Evolutionary conservation across 2,797 vertebrate species (phyloP).

Genomic region (Brachymystax lenok): DNA sequence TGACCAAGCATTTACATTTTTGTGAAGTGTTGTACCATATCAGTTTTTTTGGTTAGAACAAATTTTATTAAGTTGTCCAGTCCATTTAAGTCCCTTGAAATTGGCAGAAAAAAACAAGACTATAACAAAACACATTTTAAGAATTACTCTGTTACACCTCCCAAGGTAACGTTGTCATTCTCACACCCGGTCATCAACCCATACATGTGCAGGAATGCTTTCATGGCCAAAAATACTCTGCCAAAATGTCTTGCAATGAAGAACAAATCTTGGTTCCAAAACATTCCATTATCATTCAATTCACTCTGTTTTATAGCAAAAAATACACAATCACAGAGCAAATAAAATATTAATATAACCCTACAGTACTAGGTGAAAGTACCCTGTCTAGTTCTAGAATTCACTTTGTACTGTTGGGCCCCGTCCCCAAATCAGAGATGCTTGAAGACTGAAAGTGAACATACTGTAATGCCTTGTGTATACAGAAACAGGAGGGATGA

Average conservation of each 20-base stretch:
- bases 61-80: too few relatives aligned
- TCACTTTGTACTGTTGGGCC: too few relatives aligned
- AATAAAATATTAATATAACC: constrained; percentile 55
- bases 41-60: too few relatives aligned
- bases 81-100: too few relatives aligned
- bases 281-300: constrained; percentile 61
- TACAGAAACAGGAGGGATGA: constrained; percentile 41
- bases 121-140: too few relatives aligned
- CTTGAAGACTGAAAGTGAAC: constrained; percentile 20
- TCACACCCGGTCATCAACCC: constrained; percentile 46
- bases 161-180: constrained; percentile 48
- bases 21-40: too few relatives aligned
- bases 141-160: constrained; percentile 30
- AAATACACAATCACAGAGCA: constrained; percentile 68
- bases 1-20: too few relatives aligned
- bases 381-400: constrained; percentile 1
- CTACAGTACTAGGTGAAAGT: constrained; percentile 46
- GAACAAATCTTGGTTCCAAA: constrained; percentile 53
- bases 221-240: constrained; percentile 39
- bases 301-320: constrained; percentile 66
- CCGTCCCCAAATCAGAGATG: too few relatives aligned
- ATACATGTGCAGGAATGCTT: constrained; percentile 59
- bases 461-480: constrained; percentile 48
- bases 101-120: too few relatives aligned
- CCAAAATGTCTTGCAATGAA: constrained; percentile 60